A percentile compares a stretch with the other conserved stretches of the same genome.
Conservation (phyloP, 2,888 invertebrate genomes). For the Hypercompe scribonia region DNA sequence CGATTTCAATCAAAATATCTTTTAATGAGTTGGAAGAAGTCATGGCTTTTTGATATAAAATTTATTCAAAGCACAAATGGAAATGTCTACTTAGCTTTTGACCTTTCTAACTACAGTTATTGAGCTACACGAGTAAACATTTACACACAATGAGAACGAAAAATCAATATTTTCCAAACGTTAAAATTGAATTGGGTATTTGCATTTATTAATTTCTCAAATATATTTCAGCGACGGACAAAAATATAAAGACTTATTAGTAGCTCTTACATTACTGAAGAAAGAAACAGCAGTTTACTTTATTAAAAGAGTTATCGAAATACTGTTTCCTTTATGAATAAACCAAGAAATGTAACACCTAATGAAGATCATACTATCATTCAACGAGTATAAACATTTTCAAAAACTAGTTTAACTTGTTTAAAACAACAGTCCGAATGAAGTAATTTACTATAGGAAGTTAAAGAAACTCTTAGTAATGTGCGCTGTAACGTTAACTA, state of each 20-base stretch:
- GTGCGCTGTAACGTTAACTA: conserved; percentile 15
- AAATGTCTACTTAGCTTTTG: background rate
- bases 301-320: background rate
- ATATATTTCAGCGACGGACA: background rate
- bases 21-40: background rate
- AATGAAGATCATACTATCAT: background rate
- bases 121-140: background rate
- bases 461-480: conserved; percentile 18
- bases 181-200: background rate
- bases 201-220: background rate
- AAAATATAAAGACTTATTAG: background rate
- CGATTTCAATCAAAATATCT: background rate
- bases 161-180: background rate
- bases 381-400: background rate
- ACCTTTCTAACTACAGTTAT: background rate
- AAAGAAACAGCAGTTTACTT: background rate
- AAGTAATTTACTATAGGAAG: conserved; percentile 14
- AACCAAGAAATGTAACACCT: background rate
- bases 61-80: background rate
- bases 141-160: background rate
- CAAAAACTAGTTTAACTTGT: background rate
- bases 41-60: background rate
- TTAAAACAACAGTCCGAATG: conserved; percentile 10
- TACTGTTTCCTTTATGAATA: background rate
- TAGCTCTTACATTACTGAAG: background rate